A percentile compares a stretch with the other conserved stretches of the same genome.
These are phyloP conservation scores for Carassius carassius DNA, from an alignment of 2,113 vertebrate genomes.

Conservation along the genomic window DNA sequence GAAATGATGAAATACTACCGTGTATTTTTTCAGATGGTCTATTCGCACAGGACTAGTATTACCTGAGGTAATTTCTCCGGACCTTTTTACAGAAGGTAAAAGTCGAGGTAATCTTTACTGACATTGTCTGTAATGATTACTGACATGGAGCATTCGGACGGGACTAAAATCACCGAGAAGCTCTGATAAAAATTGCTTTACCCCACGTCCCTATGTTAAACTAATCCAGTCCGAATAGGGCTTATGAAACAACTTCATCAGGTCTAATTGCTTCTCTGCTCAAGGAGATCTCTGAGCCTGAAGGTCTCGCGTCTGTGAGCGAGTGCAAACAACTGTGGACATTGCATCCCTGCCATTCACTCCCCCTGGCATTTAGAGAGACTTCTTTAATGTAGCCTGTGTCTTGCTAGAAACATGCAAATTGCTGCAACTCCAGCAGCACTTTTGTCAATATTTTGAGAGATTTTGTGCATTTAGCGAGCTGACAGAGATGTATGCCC, in stretches of 20 bases:
- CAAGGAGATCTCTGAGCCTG: neutral
- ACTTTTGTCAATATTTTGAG: constrained; percentile 29
- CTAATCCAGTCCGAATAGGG: too few species aligned
- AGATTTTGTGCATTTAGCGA: constrained; percentile 25
- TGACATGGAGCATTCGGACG: too few species aligned
- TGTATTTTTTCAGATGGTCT: too few species aligned
- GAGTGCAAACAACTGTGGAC: constrained; percentile 21
- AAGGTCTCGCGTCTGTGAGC: neutral
- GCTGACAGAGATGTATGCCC: constrained; percentile 18
- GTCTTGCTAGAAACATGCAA: neutral
- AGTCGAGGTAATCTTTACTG: too few species aligned
- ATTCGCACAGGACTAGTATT: too few species aligned
- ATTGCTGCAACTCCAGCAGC: constrained; percentile 10
- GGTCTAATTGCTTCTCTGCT: constrained; percentile 35
- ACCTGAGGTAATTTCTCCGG: too few species aligned
- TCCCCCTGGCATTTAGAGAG: constrained; percentile 7
- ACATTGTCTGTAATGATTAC: too few species aligned
- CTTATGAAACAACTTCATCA: constrained; percentile 18
- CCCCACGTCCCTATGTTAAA: too few species aligned
- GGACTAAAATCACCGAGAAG: too few species aligned
- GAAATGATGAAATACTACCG: too few species aligned
- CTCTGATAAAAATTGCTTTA: too few species aligned
- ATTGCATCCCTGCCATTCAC: constrained; percentile 1
- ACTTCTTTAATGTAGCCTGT: constrained; percentile 8
- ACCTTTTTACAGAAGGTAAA: too few species aligned